phyloP scores from a whole-genome alignment of 2,113 vertebrate genomes.

The Argyrosomus japonicus region DNA sequence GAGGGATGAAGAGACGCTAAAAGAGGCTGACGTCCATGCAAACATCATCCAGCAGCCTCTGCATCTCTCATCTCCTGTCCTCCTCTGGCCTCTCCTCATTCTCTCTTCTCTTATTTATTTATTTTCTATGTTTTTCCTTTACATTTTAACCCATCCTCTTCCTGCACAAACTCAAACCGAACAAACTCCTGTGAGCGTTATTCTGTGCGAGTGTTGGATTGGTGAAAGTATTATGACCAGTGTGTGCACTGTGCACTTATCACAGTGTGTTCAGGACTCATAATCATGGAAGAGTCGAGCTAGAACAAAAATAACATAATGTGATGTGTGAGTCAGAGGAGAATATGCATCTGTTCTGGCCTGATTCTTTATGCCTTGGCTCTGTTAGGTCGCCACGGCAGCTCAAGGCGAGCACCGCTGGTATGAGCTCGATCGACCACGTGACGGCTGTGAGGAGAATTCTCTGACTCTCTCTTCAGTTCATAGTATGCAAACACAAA shows the following conservation, averaged over 20 bases:
- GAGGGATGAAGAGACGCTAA: constrained; percentile 52
- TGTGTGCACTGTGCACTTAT: background rate
- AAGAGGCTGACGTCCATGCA: constrained; percentile 43
- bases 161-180: background rate
- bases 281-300: constrained; percentile 30
- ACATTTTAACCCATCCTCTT: background rate
- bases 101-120: background rate
- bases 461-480: constrained; percentile 11
- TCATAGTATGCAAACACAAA: background rate
- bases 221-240: background rate
- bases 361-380: constrained; percentile 41
- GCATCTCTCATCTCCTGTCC: constrained; percentile 30
- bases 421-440: constrained; percentile 16
- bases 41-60: constrained; percentile 48
- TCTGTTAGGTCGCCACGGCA: constrained; percentile 1
- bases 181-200: background rate
- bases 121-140: background rate
- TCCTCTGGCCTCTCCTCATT: background rate
- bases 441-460: constrained; percentile 4
- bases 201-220: background rate
- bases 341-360: constrained; percentile 56
- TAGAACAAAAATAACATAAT: constrained; percentile 50
- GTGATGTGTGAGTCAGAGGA: constrained; percentile 67
- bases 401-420: constrained; percentile 2
- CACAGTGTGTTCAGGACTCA: constrained; percentile 8